Evolutionary conservation across 2,888 invertebrate genomes (phyloP).

Genomic region (Erpobdella octoculata): DNA sequence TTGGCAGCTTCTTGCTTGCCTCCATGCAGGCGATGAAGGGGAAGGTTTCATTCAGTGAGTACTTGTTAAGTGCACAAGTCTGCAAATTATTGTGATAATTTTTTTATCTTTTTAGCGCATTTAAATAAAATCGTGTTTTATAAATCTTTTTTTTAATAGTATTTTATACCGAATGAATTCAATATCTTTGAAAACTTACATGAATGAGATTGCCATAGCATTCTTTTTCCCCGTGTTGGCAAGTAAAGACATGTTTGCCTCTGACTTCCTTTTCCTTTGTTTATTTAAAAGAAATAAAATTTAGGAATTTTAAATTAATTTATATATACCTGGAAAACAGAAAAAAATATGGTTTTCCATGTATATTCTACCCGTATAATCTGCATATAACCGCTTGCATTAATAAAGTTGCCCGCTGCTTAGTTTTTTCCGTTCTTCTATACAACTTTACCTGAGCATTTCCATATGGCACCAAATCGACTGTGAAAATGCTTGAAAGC

Average conservation of each 20-base stretch:
- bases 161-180: too few relatives aligned
- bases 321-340: too few relatives aligned
- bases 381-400: too few relatives aligned
- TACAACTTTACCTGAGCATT: too few relatives aligned
- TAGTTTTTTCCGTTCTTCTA: too few relatives aligned
- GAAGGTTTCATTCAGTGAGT: conserved; percentile 41
- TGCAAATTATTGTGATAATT: conserved; percentile 32
- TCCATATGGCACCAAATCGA: too few relatives aligned
- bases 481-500: too few relatives aligned
- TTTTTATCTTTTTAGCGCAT: neutral
- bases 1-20: neutral
- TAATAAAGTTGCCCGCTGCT: too few relatives aligned
- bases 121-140: neutral
- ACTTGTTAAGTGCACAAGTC: conserved; percentile 46
- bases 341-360: too few relatives aligned
- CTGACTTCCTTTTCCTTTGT: conserved; percentile 25
- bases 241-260: conserved; percentile 44
- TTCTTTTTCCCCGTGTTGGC: conserved; percentile 50
- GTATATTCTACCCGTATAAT: too few relatives aligned
- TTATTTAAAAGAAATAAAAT: neutral
- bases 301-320: too few relatives aligned
- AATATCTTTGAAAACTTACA: conserved; percentile 41
- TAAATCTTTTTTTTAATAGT: neutral
- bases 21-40: conserved; percentile 49
- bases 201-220: conserved; percentile 49